Evolutionary conservation across 2,888 invertebrate species (phyloP).

Genomic region (Fissipunctia ypsillon): DNA sequence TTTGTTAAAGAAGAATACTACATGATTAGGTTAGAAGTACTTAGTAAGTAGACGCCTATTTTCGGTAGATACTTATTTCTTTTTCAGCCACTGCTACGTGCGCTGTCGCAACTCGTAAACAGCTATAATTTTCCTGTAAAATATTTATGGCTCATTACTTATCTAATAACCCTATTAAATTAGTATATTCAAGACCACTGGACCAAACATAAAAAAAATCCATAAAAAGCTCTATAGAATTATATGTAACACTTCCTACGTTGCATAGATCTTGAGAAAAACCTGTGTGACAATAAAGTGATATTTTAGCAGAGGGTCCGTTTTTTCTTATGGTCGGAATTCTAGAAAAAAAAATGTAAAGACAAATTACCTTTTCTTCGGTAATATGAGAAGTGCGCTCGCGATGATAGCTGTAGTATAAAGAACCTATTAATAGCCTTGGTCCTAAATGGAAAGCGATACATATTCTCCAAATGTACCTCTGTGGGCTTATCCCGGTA

Average conservation of each 20-base stretch:
- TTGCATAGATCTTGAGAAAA: background rate
- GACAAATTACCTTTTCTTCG: constrained; percentile 85
- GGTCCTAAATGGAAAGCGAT: constrained; percentile 98
- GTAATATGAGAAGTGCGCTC: constrained; percentile 91
- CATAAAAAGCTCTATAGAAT: background rate
- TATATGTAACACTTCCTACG: background rate
- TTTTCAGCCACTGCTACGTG: background rate
- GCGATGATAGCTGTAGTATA: constrained; percentile 95
- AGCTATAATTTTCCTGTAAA: background rate
- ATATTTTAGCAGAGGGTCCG: background rate
- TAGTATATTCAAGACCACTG: background rate
- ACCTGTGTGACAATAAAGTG: background rate
- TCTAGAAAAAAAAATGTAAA: background rate
- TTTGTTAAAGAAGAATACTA: background rate
- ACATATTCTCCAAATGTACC: constrained; percentile 97
- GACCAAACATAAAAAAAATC: background rate
- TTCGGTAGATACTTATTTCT: background rate
- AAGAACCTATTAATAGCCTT: constrained; percentile 96
- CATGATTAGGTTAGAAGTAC: background rate
- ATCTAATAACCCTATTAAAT: background rate
- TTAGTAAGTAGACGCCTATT: background rate
- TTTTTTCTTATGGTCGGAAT: background rate
- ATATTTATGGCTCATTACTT: background rate
- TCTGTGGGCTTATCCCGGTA: constrained; percentile 97
- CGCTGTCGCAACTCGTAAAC: background rate